Base-by-base conservation (phyloP, 2,888 invertebrate species). In the Baccha elongata region DNA sequence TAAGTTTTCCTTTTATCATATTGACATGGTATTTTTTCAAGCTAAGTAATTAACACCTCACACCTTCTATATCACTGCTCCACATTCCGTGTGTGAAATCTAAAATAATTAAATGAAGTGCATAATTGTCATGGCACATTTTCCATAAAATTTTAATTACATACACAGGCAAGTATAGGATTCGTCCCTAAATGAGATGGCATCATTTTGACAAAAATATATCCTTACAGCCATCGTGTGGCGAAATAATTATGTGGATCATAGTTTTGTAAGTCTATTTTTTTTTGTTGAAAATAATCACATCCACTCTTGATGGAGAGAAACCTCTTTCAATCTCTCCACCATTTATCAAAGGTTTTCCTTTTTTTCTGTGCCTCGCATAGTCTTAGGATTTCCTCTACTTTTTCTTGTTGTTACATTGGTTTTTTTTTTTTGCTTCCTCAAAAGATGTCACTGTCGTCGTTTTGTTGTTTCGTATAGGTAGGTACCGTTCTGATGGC, bases 361-460 rank as follows among this genome's bases (percentile, higher is more conserved):
- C 50, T 48, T 64, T 48, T 75, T 53, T 37, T 23, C 21, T 48
- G 21, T 37, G 3, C 11, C 42, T 19, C 40, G 2, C 55, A 78
- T 53, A 64, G 23, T 40, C 64, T 72, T 65, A 72, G 78, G 72
- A 72, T 65, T 71, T 78, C 78, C 72, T 64, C 42, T 42, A 55
- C 13, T 46, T 42, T 32, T 64, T 60, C 60, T 69, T 35, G 10
- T 58, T 58, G 40, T 46, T 67, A 48, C 50, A 42, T 58, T 52
- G 40, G 26, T 52, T 65, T 37, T 13, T 46, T 19, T 23, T 23
- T 55, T 65, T 71, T 69, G 13, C 64, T 58, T 78, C 58, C 71
- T 64, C 64, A 52, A 78, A 78, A 78, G 78, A 78, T 78, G 78
- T 78, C 78, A 78, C 64, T 78, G 71, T 58, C 76, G 69, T 64